Evolutionary conservation across 2,888 invertebrate species (phyloP).

Genomic region (Trypoxylon attenuatum): DNA sequence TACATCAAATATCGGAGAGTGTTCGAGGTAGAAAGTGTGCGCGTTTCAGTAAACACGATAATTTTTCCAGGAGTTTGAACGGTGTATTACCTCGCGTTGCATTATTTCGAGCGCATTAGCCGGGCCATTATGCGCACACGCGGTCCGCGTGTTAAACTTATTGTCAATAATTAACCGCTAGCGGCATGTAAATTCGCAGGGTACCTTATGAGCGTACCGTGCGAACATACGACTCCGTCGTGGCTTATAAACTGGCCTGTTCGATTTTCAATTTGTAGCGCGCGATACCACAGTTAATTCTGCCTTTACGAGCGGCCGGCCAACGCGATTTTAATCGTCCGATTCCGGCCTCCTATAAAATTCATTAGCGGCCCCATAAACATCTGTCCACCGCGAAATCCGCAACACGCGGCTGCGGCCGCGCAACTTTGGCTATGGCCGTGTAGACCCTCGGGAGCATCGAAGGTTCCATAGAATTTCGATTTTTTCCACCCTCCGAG

Average conservation of each 20-base stretch:
- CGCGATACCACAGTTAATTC: background rate
- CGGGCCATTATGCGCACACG: background rate
- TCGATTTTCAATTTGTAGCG: background rate
- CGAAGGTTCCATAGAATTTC: too few relatives aligned
- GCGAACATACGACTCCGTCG: background rate
- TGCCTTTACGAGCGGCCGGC: background rate
- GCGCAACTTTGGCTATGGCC: too few relatives aligned
- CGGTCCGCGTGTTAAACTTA: background rate
- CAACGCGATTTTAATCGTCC: background rate
- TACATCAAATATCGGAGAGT: too few relatives aligned
- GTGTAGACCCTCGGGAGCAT: too few relatives aligned
- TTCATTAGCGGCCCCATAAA: background rate
- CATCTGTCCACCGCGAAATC: background rate
- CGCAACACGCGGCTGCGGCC: too few relatives aligned
- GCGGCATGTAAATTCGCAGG: background rate
- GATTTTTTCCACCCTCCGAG: too few relatives aligned
- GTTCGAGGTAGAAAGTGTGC: too few relatives aligned
- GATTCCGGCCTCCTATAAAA: background rate
- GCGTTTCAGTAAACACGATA: too few relatives aligned
- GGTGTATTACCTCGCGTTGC: too few relatives aligned
- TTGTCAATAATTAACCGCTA: background rate
- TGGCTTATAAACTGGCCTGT: background rate
- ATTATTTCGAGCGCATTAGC: background rate
- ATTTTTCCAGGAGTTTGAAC: too few relatives aligned
- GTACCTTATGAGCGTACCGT: background rate